Conservation (phyloP, 2,888 invertebrate species). For the Caenorhabditis japonica region DNA sequence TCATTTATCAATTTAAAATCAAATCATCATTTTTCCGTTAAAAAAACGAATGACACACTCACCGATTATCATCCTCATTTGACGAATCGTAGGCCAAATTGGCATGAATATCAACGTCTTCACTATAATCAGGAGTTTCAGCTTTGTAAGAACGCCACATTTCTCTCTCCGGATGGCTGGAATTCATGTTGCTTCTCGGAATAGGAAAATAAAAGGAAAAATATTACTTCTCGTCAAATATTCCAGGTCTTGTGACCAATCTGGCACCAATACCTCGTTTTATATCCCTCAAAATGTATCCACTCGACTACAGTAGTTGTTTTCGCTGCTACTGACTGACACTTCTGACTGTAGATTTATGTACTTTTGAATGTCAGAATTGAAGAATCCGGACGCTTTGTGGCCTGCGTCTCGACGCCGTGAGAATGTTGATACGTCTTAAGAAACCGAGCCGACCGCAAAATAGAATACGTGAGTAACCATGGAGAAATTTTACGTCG, state of each 20-base stretch:
- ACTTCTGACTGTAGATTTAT: constrained; percentile 3
- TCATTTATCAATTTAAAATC: no score
- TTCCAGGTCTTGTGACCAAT: no score
- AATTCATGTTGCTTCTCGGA: not conserved
- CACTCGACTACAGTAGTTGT: not conserved
- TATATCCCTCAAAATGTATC: not conserved
- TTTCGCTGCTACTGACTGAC: no score
- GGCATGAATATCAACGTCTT: constrained; percentile 11
- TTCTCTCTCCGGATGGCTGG: not conserved
- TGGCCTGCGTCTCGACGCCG: constrained; percentile 27
- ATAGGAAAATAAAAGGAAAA: not conserved
- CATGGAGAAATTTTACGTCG: constrained; percentile 36
- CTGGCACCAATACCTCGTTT: not conserved
- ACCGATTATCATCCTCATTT: constrained; percentile 1
- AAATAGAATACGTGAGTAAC: constrained; percentile 50
- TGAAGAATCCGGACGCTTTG: constrained; percentile 22
- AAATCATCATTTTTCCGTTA: no score
- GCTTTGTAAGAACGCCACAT: constrained; percentile 51
- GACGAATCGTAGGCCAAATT: constrained; percentile 6
- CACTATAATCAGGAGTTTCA: constrained; percentile 38
- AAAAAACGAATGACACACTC: no score
- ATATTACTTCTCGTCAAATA: no score
- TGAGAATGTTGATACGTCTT: not conserved
- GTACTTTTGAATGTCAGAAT: not conserved
- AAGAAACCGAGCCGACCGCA: constrained; percentile 42